These are phyloP conservation scores for Eurypyga helias DNA, from an alignment of 2,113 vertebrate genomes.

Conservation along the genomic window DNA sequence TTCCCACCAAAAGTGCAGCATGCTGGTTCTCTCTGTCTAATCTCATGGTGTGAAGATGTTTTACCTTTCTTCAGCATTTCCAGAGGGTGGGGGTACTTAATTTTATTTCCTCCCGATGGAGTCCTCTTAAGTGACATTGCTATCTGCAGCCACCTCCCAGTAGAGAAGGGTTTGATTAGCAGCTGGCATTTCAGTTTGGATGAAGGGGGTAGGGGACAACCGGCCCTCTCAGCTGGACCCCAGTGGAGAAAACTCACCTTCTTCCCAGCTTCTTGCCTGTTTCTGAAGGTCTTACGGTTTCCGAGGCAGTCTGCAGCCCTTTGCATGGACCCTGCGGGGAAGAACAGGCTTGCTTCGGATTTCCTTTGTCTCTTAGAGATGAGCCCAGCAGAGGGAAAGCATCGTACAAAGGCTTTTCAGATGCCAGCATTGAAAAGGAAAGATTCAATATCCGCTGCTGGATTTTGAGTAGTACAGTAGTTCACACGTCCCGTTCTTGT, in stretches of 20 bases:
- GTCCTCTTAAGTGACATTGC: background rate
- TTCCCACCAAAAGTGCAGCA: background rate
- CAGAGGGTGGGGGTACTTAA: background rate
- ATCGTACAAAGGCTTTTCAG: slow-evolving; percentile 14
- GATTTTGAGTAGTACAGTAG: background rate
- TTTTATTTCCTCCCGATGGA: background rate
- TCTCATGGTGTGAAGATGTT: background rate
- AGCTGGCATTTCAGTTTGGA: background rate
- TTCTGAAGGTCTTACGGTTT: background rate
- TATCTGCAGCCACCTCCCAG: background rate
- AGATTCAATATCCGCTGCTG: slow-evolving; percentile 47
- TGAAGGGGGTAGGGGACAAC: background rate
- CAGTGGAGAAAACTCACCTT: background rate
- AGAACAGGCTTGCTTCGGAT: background rate
- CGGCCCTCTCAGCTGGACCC: background rate
- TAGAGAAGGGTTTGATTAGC: background rate
- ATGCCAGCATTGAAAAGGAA: background rate
- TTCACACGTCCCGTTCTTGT: background rate
- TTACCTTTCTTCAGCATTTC: background rate
- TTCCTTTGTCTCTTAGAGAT: slow-evolving; percentile 26
- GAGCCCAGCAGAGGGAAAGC: background rate
- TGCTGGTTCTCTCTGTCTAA: background rate
- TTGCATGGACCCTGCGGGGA: background rate
- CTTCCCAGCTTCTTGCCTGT: background rate
- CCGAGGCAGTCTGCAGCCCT: background rate